Evolutionary conservation across 2,113 vertebrate genomes (phyloP), one percentile per base, ranked within the genome.

Genomic region (Pongo abelii): DNA sequence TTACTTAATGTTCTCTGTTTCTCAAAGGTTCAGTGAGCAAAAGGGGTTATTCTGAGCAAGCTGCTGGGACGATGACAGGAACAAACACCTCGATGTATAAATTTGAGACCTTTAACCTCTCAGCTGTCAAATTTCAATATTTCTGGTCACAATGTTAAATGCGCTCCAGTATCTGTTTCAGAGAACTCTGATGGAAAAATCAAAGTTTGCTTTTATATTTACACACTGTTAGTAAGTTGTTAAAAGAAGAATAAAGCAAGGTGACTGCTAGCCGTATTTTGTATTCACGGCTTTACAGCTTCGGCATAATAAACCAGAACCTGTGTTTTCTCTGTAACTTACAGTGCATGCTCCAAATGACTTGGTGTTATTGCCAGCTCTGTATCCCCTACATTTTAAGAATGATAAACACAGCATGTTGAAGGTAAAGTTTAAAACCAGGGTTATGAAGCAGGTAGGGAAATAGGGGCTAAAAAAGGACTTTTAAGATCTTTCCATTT

Each of bases 121-220:
- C 78, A 97, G 98, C 98, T 98, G 98, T 98, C 98, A 98, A 98
- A 98, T 99, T 99, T 99, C 98, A 98, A 98, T 98, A 99, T 98
- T 98, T 98, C 98, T 98, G 98, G 98, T 98, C 98, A 98, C 97
- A 87, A 92, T 98, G 98, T 98, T 99, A 99, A 99, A 98, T 98
- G 97, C 93, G 96, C 91, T 96, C 96, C 94, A 98, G 92, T 97
- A 98, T 97, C 97, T 97, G 96, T 98, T 98, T 97, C 96, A 96
- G 97, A 97, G 96, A 96, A 94, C 97, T 97, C 1, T 4, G 96
- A 98, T 98, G 98, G 97, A 98, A 99, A 99, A 98, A 98, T 98
- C 98, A 98, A 98, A 98, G 98, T 98, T 98, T 97, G 96, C 98
- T 98, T 98, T 98, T 94, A 97, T 98, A 98, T 98, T 98, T 98